Percentiles rank a stretch among this genome's conserved stretches.
Conservation (phyloP, 2,113 vertebrate species). For the Petroica traversi region DNA sequence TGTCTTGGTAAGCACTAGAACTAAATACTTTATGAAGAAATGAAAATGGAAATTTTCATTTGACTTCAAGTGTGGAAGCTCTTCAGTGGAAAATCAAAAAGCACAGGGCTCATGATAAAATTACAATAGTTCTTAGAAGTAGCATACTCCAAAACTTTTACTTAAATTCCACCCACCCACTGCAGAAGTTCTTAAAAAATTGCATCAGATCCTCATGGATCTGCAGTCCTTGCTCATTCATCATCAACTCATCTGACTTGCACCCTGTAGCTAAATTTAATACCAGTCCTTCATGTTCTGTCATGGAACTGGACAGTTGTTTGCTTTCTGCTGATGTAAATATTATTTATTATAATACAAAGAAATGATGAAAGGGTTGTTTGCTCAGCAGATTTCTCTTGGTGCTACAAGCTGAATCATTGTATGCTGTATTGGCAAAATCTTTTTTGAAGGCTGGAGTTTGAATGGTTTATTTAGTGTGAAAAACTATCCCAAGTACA, state of each 20-base stretch:
- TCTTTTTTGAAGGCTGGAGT: neutral
- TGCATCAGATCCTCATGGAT: neutral
- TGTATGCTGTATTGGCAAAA: neutral
- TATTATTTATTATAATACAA: neutral
- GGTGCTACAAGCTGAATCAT: neutral
- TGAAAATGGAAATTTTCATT: neutral
- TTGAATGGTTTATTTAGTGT: neutral
- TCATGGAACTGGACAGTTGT: neutral
- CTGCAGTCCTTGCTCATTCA: constrained; percentile 27
- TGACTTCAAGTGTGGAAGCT: neutral
- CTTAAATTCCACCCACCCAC: constrained; percentile 4
- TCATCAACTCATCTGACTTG: constrained; percentile 46
- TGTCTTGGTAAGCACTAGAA: neutral
- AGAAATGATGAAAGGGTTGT: neutral
- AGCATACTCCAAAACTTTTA: neutral
- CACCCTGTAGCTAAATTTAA: constrained; percentile 6
- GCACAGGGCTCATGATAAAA: neutral
- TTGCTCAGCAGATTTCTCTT: neutral
- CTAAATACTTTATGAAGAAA: neutral
- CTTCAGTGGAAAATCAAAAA: neutral
- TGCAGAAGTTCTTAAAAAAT: neutral
- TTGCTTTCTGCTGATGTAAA: neutral
- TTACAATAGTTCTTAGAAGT: neutral
- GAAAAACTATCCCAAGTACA: neutral
- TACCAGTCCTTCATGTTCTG: neutral